Base-by-base conservation (phyloP, 2,113 vertebrate genomes). In the Connochaetes taurinus region DNA sequence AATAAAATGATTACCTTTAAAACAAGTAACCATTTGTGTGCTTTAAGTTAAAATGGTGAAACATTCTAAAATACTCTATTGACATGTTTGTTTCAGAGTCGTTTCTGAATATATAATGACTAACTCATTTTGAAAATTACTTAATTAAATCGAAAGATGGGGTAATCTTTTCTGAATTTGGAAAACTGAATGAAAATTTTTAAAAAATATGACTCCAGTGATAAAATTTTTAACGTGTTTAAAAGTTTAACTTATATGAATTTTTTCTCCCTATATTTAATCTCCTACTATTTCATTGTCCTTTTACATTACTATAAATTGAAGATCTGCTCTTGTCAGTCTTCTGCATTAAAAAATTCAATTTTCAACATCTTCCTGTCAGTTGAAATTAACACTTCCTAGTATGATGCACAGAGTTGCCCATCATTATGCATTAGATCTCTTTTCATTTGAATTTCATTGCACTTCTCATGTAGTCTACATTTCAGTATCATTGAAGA, bases 391-490 rank as follows among this genome's bases (percentile, higher is more conserved):
- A 85, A 84, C 8, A 74, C 0, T 85, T 52, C 11, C n/a, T 57
- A 58, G 13, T 7, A 21, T 94, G 25, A 89, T 58, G 3, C n/a
- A 83, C 23, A 47, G 21, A 53, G 9, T 21, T 10, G 4, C 76
- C 85, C 29, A 52, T 82, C 57, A 89, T n/a, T 57, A 92, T 25
- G 25, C 23, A 40, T 60, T 55, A 82, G 36, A 17, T 62, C 15
- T 36, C 58, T 74, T 95, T 86, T 64, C 8, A 76, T 89, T 95
- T 94, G 83, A 91, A 94, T 86, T 94, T 86, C 71, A 78, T 31
- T 53, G 58, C 4, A 78, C 47, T 92, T 94, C 36, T 85, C 31
- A 25, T 40, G 16, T 58, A n/a, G 9, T 90, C 25, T 86, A 45
- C 14, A 31, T 29, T 84, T 93, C 13, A 67, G 76, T 53, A n/a